Conservation (phyloP, 2,113 vertebrate genomes). For the Corythornis cristatus region DNA sequence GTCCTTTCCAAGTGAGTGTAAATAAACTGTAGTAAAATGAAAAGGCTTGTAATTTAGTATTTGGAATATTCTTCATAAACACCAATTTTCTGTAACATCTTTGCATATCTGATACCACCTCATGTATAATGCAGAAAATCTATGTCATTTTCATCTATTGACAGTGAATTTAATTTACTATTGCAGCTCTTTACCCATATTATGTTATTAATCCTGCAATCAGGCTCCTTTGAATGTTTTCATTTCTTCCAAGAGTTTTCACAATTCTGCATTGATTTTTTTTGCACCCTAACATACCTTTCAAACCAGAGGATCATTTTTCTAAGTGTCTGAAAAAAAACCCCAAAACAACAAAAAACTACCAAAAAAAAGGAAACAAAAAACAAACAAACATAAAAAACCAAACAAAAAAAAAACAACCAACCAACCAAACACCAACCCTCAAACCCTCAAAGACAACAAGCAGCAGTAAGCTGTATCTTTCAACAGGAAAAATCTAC, state of each 20-base stretch:
- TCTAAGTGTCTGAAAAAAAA: constrained; percentile 29
- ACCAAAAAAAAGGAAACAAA: neutral
- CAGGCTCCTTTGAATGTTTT: constrained; percentile 74
- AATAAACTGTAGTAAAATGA: constrained; percentile 76
- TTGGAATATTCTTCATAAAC: constrained; percentile 79
- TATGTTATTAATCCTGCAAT: constrained; percentile 79
- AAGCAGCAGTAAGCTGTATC: neutral
- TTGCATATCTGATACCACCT: constrained; percentile 77
- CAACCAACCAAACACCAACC: neutral
- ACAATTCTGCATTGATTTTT: constrained; percentile 62
- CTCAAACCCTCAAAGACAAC: neutral
- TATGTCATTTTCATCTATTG: constrained; percentile 80
- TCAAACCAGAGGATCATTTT: constrained; percentile 46
- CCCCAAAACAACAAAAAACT: neutral
- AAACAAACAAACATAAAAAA: neutral
- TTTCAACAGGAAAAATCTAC: neutral
- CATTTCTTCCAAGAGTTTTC: constrained; percentile 67
- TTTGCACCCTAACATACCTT: constrained; percentile 55
- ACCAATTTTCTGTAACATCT: constrained; percentile 77
- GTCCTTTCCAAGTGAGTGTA: constrained; percentile 69
- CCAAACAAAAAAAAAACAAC: too few relatives aligned
- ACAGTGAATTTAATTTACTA: constrained; percentile 79
- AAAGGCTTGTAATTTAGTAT: constrained; percentile 78
- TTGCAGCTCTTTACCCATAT: constrained; percentile 68
- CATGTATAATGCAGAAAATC: constrained; percentile 81